These are phyloP conservation scores for Brachyrhaphis roseni DNA, from an alignment of 2,797 vertebrate species.

Conservation along the genomic window DNA sequence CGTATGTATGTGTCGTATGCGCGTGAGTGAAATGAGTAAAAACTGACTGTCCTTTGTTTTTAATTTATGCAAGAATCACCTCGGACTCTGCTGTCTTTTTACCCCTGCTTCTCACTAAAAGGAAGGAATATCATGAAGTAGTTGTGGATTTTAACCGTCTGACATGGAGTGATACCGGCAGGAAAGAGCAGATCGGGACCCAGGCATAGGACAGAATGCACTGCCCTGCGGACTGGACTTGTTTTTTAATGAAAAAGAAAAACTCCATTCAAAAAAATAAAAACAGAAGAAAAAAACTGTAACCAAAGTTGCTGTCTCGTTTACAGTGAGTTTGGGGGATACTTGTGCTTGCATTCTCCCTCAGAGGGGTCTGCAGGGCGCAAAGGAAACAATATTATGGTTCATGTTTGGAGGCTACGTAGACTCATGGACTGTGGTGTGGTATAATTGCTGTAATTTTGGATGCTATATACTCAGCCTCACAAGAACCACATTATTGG, in stretches of 20 bases:
- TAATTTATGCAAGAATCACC: slow-evolving; percentile 99
- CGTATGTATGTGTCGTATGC: slow-evolving; percentile 60
- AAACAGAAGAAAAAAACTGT: slow-evolving; percentile 82
- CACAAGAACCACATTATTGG: slow-evolving; percentile 90
- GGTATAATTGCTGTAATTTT: slow-evolving; percentile 90
- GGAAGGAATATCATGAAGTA: slow-evolving; percentile 86
- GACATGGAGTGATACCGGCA: slow-evolving; percentile 63
- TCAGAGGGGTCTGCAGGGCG: slow-evolving; percentile 54
- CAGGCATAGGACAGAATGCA: slow-evolving; percentile 85
- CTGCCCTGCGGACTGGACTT: slow-evolving; percentile 87
- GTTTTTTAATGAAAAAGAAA: slow-evolving; percentile 79
- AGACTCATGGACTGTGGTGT: slow-evolving; percentile 91
- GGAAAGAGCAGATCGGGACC: slow-evolving; percentile 77
- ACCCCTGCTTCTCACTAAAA: slow-evolving; percentile 88
- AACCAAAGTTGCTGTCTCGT: slow-evolving; percentile 99
- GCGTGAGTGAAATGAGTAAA: slow-evolving; percentile 91
- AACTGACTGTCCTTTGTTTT: slow-evolving; percentile 88
- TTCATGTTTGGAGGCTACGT: slow-evolving; percentile 86
- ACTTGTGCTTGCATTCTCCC: slow-evolving; percentile 81
- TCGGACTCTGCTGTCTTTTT: slow-evolving; percentile 96
- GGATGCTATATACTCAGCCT: slow-evolving; percentile 87
- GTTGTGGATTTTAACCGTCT: slow-evolving; percentile 74
- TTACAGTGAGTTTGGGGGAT: slow-evolving; percentile 99
- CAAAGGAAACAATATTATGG: slow-evolving; percentile 77
- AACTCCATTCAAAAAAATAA: slow-evolving; percentile 56